These are phyloP conservation scores for Hirundo rustica DNA, from an alignment of 2,797 vertebrate genomes.

Conservation along the genomic window DNA sequence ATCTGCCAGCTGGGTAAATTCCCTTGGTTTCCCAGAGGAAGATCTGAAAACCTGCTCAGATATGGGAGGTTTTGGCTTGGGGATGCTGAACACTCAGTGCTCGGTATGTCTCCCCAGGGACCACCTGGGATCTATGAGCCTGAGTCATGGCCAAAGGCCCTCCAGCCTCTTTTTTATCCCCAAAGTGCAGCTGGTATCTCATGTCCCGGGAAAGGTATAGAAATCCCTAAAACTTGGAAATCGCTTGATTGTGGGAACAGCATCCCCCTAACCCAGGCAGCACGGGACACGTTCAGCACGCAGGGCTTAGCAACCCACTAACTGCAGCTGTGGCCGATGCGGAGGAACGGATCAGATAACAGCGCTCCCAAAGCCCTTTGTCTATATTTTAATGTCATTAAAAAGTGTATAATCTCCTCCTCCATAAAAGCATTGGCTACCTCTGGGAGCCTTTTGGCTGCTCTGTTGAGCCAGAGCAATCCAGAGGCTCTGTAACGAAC, in stretches of 20 bases:
- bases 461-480: not conserved
- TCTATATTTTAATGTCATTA: not conserved
- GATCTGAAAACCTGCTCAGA: not conserved
- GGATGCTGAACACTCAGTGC: not conserved
- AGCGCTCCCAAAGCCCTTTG: not conserved
- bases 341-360: not conserved
- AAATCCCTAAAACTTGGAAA: not conserved
- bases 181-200: accelerated
- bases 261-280: not conserved
- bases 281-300: not conserved
- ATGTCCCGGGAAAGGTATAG: not conserved
- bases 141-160: not conserved
- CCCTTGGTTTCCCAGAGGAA: not conserved
- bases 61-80: not conserved
- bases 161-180: not conserved
- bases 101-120: not conserved
- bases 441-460: not conserved
- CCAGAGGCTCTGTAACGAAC: accelerated
- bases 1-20: not conserved
- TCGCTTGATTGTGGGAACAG: not conserved
- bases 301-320: not conserved
- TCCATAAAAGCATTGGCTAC: not conserved
- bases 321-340: not conserved
- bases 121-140: not conserved
- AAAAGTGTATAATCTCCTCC: not conserved